These are phyloP conservation scores for Antrozous pallidus DNA, from an alignment of 2,797 vertebrate species.

Conservation along the genomic window DNA sequence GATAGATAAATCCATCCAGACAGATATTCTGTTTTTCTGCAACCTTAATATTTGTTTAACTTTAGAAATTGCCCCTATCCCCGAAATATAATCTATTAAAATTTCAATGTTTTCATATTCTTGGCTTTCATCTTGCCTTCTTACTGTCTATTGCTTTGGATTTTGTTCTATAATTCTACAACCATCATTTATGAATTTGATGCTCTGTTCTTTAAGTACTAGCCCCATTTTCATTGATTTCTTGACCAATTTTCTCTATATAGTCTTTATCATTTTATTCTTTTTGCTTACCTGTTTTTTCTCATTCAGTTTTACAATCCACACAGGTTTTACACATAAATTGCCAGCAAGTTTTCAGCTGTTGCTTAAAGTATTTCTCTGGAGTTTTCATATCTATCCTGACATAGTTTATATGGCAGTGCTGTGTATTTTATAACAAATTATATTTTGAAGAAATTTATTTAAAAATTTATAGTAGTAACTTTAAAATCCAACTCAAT, in stretches of 20 bases:
- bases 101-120: not conserved
- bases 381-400: not conserved
- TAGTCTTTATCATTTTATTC: not conserved
- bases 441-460: conserved; percentile 29
- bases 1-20: not conserved
- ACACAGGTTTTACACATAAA: not conserved
- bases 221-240: not conserved
- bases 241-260: not conserved
- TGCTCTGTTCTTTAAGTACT: no score
- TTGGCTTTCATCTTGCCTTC: not conserved
- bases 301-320: not conserved
- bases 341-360: not conserved
- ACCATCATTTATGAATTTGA: not conserved
- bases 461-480: conserved; percentile 38
- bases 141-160: not conserved
- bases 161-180: not conserved
- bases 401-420: not conserved
- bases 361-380: conserved; percentile 28
- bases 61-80: not conserved
- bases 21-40: not conserved
- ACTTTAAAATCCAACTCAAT: conserved; percentile 2
- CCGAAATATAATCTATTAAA: not conserved
- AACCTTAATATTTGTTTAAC: not conserved
- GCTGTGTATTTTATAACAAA: not conserved
- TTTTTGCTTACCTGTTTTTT: not conserved